Evolutionary conservation across 2,797 vertebrate species (phyloP).

Genomic region (Danio aesculapii): DNA sequence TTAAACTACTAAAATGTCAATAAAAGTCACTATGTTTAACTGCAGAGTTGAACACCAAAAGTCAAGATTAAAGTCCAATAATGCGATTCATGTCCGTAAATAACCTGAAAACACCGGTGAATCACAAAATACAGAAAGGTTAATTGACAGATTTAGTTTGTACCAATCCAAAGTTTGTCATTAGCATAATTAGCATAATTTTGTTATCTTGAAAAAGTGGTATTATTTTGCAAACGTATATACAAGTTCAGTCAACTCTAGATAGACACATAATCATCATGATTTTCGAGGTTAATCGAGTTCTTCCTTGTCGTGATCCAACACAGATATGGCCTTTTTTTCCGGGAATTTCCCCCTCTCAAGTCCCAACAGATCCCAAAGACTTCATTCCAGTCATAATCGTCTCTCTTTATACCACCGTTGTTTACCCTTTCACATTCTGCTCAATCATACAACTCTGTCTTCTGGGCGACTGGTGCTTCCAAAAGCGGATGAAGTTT

Average conservation of each 20-base stretch:
- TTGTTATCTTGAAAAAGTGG: not conserved
- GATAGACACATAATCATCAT: not conserved
- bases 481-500: conserved; percentile 71
- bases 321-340: not conserved
- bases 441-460: conserved; percentile 28
- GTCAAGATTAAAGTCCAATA: no score
- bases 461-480: conserved; percentile 9
- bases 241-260: not conserved
- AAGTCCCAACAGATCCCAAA: conserved; percentile 8
- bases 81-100: no score
- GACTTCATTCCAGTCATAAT: not conserved
- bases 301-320: not conserved
- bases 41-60: no score
- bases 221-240: no score
- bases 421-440: conserved; percentile 5
- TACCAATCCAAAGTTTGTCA: no score
- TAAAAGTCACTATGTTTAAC: no score
- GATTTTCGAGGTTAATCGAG: not conserved
- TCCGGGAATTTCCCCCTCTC: not conserved
- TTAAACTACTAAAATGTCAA: no score
- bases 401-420: not conserved
- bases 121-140: no score
- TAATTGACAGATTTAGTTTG: no score
- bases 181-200: not conserved
- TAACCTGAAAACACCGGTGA: no score